Evolutionary conservation across 2,113 vertebrate genomes (phyloP), one percentile per base, ranked within the genome.

Genomic region (Toxostoma redivivum): DNA sequence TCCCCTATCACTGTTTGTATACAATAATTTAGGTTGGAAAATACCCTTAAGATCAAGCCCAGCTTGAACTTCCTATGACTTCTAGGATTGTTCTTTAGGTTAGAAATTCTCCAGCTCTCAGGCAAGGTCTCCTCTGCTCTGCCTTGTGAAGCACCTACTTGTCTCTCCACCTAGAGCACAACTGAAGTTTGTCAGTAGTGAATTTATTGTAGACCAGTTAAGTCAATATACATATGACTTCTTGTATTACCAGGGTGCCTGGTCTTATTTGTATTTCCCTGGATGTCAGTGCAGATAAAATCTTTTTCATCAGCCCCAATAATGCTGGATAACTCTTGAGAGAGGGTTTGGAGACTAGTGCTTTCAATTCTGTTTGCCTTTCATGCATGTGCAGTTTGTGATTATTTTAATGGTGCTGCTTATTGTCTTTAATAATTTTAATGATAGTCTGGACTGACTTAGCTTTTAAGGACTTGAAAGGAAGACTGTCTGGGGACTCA

Each of bases 401-500:
- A 33, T 66, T 7, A 23, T 18, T 50, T 53, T 17, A 57, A 47
- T 57, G 16, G 12, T 76, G n/a, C 15, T 89, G 21, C 18, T 45
- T 42, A 8, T 17, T 81, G 33, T 38, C 23, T 54, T 74, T 19
- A 67, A 40, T n/a, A 27, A 28, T 50, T 69, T 78, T 67, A 51
- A 79, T 42, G 31, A 11, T 33, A 22, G 3, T 31, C 15, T 57
- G 40, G 12, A 13, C 18, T 33, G 20, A 33, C 20, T 48, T 20
- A 2, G 15, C 6, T 37, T 42, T 89, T 67, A 60, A 74, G 53
- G 42, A 40, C 9, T 53, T 53, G 54, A 78, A 67, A 62, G 30
- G 17, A 5, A 78, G 33, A 11, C 2, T 0, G 11, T 23, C 21
- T 56, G 19, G 8, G 15, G 18, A 17, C 13, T 53, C 11, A 10